These are phyloP conservation scores for Stigmatopora argus DNA, from an alignment of 2,113 vertebrate species.

Conservation along the genomic window DNA sequence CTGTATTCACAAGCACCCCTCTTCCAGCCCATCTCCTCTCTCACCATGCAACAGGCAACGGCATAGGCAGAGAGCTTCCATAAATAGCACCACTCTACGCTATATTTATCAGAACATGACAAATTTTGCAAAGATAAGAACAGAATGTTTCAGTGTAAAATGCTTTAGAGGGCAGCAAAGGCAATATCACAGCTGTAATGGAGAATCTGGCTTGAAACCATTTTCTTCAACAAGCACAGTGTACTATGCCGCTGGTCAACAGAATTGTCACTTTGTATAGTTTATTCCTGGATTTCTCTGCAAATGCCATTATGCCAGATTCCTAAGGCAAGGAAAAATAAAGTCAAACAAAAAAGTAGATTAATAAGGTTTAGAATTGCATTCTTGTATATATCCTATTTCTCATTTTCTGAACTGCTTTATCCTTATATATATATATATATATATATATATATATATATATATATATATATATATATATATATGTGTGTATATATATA, in stretches of 20 bases:
- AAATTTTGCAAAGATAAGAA: slow-evolving; percentile 12
- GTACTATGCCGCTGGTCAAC: not conserved
- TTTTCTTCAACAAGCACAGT: not conserved
- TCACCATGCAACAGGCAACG: slow-evolving; percentile 32
- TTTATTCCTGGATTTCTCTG: not conserved
- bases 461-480: too few relatives aligned
- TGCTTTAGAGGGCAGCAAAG: not conserved
- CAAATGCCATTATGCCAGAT: not conserved
- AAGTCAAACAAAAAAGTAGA: not conserved
- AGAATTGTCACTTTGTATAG: not conserved
- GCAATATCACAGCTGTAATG: not conserved
- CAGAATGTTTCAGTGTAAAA: not conserved
- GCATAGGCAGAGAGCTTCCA: slow-evolving; percentile 26
- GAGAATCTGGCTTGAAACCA: not conserved
- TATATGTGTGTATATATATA: too few relatives aligned
- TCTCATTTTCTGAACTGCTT: too few relatives aligned
- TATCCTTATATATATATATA: too few relatives aligned
- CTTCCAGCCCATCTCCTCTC: slow-evolving; percentile 34
- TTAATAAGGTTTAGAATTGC: not conserved
- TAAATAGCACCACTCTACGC: slow-evolving; percentile 28
- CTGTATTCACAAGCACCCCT: slow-evolving; percentile 49
- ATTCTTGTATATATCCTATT: not conserved
- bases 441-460: too few relatives aligned
- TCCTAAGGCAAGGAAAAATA: not conserved
- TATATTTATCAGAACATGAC: slow-evolving; percentile 40